Evolutionary conservation across 2,888 invertebrate genomes (phyloP).

Genomic region (Drosophila niveifrons): DNA sequence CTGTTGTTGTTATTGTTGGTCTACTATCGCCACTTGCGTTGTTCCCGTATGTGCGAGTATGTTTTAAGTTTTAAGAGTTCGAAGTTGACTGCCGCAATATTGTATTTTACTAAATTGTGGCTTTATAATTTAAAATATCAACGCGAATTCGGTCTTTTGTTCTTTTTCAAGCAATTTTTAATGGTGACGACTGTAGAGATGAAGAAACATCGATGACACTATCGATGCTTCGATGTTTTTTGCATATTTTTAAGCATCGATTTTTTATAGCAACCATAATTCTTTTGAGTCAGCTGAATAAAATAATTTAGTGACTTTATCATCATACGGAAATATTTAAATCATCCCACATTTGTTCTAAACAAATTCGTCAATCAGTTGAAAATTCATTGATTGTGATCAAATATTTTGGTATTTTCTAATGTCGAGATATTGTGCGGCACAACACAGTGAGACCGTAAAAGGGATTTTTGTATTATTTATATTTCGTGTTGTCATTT

Average conservation of each 20-base stretch:
- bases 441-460: no score
- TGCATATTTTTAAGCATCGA: not conserved
- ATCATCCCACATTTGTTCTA: no score
- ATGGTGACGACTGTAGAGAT: conserved; percentile 46
- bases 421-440: no score
- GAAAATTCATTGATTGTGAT: no score
- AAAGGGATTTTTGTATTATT: no score
- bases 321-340: not conserved
- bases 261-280: not conserved
- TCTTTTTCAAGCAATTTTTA: conserved; percentile 59
- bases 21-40: conserved; percentile 20
- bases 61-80: conserved; percentile 8
- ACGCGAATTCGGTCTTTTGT: conserved; percentile 50
- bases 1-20: conserved; percentile 29
- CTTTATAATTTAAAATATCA: conserved; percentile 25
- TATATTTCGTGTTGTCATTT: no score
- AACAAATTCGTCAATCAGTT: no score
- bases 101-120: conserved; percentile 3
- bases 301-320: not conserved
- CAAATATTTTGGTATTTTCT: no score
- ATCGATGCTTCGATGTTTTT: not conserved
- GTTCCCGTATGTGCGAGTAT: conserved; percentile 4
- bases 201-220: not conserved
- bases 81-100: conserved; percentile 6
- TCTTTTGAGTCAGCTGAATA: not conserved